Evolutionary conservation across 2,797 vertebrate species (phyloP), one percentile per base, ranked within the genome.

Genomic region (Bucorvus abyssinicus): DNA sequence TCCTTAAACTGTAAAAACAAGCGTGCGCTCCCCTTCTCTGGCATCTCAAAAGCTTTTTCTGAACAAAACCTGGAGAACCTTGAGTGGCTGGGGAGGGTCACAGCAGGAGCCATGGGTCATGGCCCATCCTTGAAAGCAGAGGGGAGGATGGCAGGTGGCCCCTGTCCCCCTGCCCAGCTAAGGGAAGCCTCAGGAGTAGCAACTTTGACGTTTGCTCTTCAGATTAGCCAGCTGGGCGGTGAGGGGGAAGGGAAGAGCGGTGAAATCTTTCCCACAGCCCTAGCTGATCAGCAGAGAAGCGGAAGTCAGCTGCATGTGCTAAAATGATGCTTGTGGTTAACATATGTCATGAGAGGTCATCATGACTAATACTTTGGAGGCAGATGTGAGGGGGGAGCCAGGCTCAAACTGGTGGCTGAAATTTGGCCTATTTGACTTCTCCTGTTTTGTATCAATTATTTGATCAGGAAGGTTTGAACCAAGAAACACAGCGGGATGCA

Each of bases 1-100:
- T 78, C 38, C 71, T 64, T 24, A 36, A 67, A 81, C 5, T 57
- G 49, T 44, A 70, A 84, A 87, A 94, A 24, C 38, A 67, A 29
- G 6, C 2, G 2, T 7, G 34, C 8, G 27, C 3, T 6, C 8
- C 8, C 2, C 2, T 4, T 13, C 12, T 23, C 13, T 2, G 1
- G 14, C 29, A 78, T 24, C 29, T 60, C 65, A 55, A 49, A 74
- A 36, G 30, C 22, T 61, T 92, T 71, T 92, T 59, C 59, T 84
- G 24, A 75, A 50, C 29, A 83, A 83, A 70, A 21, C 36, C 40
- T 11, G 8, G 45, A 87, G 49, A 61, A 55, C 9, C 26, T 52
- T 34, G 53, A 68, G 55, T 21, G 24, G 27, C 47, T 0, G 4
- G 4, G 9, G 36, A 21, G 14, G 36, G n/a, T 45, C 57, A 20